Base-by-base conservation (phyloP, 64 coral and sea anemone genomes). In the Montipora capricornis region DNA sequence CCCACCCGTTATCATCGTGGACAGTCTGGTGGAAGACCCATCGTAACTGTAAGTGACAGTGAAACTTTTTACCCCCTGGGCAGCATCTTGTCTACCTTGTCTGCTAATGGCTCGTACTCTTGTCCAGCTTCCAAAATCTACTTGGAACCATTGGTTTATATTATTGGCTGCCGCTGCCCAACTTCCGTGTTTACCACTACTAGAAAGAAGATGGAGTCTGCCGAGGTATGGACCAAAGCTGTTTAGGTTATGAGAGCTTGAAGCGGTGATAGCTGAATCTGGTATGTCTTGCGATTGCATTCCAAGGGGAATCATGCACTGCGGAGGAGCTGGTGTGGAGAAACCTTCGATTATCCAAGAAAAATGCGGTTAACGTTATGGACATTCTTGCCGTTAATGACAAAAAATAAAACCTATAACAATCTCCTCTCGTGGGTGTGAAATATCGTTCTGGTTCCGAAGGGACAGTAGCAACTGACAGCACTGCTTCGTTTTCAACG, bases 61-160 rank as follows among this genome's bases (percentile, higher is more conserved):
- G 75, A 29, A 93, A 47, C 57, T 78, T 73, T 93, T 93, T 29
- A 93, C 91, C 91, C 91, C 86, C 20, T 93, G 91, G 5, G 20
- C 55, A 14, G 73, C 19, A 68, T 83, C 60, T 68, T 83, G 81
- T 47, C 81, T 66, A 47, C 91, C 91, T n/a, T 93, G 91, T 0
- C 73, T 93, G 1, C 73, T 82, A 3, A 93, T 74, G 10, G 49
- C 70, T 10, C 73, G 75, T 5, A 93, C 70, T 20, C 68, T 76
- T 9, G 91, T 73, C 71, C 58, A 86, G 73, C 50, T 75, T 12
- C 80, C 80, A 68, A 93, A 87, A 69, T 93, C 81, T 1, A 87
- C 81, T 75, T 93, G 91, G 37, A 93, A 70, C 70, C 55, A 93
- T 46, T 93, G 91, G 15, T 87, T 19, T 24, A 14, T 17, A 60